Evolutionary conservation across 2,888 invertebrate genomes (phyloP), one percentile per base, ranked within the genome.

Genomic region (Eugnorisma glareosa): DNA sequence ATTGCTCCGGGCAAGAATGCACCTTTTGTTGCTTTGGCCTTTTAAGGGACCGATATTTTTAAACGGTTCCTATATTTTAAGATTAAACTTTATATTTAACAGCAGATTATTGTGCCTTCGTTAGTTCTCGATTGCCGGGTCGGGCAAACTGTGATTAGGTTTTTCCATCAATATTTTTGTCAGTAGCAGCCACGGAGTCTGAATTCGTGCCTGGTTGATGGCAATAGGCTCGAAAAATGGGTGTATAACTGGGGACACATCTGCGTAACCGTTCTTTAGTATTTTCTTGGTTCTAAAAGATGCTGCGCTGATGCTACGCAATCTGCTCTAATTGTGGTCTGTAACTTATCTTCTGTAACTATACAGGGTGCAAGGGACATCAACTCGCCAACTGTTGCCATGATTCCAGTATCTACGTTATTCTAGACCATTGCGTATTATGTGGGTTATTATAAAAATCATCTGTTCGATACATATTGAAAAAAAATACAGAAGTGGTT

Each of bases 1-100:
- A 63, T 67, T 48, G 78, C 45, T 51, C 51, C 31, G 43, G 31
- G 35, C 37, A 57, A 51, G 73, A 82, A 69, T 73, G 48, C 43
- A 59, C 37, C 43, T 67, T 67, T 72, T 82, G 59, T 66, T 21
- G 51, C 7, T 67, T 31, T 51, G 57, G 1, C 57, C 45, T 67
- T 54, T 76, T 28, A 37, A 43, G n/a, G 67, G 31, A 21, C 5
- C 8, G 35, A 31, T 40, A 31, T 28, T 81, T 71, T 73, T 7
- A 18, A 67, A 35, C 59, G 37, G 37, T 40, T 40, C 37, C 8
- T 37, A 24, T 31, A 64, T 40, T 66, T 66, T 45, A 13, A 10
- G 35, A 7, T 11, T 37, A 28, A 18, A 37, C 7, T 24, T 6
- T 61, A 21, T 43, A 5, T 31, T 54, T 54, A 40, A 7, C 18